Base-by-base conservation (phyloP, 1,140 invertebrate genomes). In the Lucilia cuprina region DNA sequence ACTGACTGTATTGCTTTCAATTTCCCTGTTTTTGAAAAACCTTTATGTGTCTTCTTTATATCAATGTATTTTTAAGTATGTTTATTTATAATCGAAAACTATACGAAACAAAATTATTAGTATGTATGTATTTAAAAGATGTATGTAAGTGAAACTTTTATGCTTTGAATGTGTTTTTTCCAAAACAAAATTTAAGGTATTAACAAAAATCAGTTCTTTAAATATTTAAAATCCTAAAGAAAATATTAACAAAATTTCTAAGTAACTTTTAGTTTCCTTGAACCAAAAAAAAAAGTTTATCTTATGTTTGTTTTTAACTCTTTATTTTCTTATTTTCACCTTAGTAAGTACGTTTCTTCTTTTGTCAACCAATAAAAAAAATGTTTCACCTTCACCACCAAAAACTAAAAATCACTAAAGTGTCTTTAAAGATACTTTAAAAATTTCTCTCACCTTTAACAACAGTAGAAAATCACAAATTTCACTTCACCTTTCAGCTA, bases 111-210 rank as follows among this genome's bases (percentile, higher is more conserved):
- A 78, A 78, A 78, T 78, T 41, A 17, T 25, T 70, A 70, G n/a
- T 70, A 70, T 70, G 65, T 70, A 70, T 70, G 21, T 70, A 19
- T 80, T 80, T 80, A 80, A 30, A 80, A 50, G 17, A 80, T 80
- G 77, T 80, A 80, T 80, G 77, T 80, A 80, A 80, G 77, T 80
- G 77, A 49, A 80, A 19, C 19, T 49, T 50, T 80, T 80, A 19
- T 80, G 77, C 77, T 80, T 80, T 80, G 77, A 49, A 80, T 80
- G 77, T 80, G 25, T 70, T 80, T 80, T 80, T 80, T 49, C 41
- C n/a, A 50, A 30, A 80, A 35, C 12, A 80, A 80, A 34, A 80
- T 25, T 80, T 80, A 49, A 80, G 41, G 77, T 49, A 80, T 70
- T 55, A 70, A 70, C 21, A 25, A 21, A 19, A 70, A 25, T 70